These are phyloP conservation scores for Paramuricea clavata DNA, from an alignment of 92 coral and sea anemone genomes.

Conservation along the genomic window DNA sequence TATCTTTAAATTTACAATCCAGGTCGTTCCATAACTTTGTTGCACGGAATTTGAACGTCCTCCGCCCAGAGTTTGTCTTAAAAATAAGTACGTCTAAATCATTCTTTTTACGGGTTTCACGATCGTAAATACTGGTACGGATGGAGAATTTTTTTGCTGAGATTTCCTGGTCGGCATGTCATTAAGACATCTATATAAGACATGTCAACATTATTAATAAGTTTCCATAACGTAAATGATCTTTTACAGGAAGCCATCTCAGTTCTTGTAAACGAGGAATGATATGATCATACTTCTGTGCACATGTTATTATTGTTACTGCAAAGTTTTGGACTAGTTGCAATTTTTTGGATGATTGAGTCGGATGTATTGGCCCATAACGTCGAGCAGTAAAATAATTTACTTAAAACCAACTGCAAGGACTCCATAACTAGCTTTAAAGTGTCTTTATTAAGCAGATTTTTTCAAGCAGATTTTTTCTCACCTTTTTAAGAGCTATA, in stretches of 20 bases:
- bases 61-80: slow-evolving; percentile 32
- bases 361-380: background rate
- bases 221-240: background rate
- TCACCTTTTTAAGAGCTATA: too few relatives aligned
- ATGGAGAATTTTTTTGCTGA: background rate
- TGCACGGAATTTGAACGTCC: slow-evolving; percentile 27
- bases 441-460: too few relatives aligned
- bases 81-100: slow-evolving; percentile 39
- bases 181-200: background rate
- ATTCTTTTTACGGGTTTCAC: slow-evolving; percentile 35
- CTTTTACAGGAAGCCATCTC: background rate
- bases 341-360: background rate
- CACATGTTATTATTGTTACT: background rate
- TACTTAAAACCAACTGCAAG: too few relatives aligned
- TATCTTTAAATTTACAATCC: slow-evolving; percentile 9
- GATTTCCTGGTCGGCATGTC: slow-evolving; percentile 15
- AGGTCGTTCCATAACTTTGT: slow-evolving; percentile 28
- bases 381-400: too few relatives aligned
- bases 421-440: too few relatives aligned
- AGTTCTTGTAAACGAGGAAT: slow-evolving; percentile 2
- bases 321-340: background rate
- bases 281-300: background rate
- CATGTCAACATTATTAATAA: background rate
- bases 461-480: too few relatives aligned
- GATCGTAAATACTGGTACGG: slow-evolving; percentile 17